Percentiles rank a stretch among this genome's conserved stretches.
phyloP scores from a whole-genome alignment of 1,140 invertebrate genomes.

The Ceratosolen fusciceps region DNA sequence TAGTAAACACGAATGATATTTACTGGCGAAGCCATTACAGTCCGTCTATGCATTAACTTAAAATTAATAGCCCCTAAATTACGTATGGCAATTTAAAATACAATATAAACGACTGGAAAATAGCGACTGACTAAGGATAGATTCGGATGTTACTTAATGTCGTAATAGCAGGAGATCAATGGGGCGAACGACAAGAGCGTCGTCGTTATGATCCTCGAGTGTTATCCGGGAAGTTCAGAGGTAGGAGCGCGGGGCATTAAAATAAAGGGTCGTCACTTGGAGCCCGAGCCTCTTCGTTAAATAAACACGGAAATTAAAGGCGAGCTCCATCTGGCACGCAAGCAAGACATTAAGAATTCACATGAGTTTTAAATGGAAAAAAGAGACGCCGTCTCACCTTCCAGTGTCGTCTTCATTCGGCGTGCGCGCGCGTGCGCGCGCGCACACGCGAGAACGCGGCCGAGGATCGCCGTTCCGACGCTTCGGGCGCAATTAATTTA shows the following conservation, averaged over 20 bases:
- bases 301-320: constrained; percentile 25
- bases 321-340: constrained; percentile 3
- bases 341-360: constrained; percentile 16
- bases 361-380: constrained; percentile 4
- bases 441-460: background rate
- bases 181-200: background rate
- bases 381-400: constrained; percentile 12
- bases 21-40: background rate
- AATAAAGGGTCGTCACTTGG: background rate
- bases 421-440: background rate
- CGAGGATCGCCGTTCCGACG: too few species aligned
- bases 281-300: background rate
- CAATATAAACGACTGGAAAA: background rate
- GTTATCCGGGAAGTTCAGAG: background rate
- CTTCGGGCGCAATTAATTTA: constrained; percentile 25
- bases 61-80: background rate
- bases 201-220: background rate
- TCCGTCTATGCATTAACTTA: background rate
- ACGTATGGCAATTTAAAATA: background rate
- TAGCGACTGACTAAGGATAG: background rate
- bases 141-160: background rate
- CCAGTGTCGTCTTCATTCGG: constrained; percentile 12
- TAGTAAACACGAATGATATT: background rate
- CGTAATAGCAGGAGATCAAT: background rate
- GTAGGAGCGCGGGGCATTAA: background rate